phyloP scores from a whole-genome alignment of 2,113 vertebrate genomes.

The Eulemur rufifrons region DNA sequence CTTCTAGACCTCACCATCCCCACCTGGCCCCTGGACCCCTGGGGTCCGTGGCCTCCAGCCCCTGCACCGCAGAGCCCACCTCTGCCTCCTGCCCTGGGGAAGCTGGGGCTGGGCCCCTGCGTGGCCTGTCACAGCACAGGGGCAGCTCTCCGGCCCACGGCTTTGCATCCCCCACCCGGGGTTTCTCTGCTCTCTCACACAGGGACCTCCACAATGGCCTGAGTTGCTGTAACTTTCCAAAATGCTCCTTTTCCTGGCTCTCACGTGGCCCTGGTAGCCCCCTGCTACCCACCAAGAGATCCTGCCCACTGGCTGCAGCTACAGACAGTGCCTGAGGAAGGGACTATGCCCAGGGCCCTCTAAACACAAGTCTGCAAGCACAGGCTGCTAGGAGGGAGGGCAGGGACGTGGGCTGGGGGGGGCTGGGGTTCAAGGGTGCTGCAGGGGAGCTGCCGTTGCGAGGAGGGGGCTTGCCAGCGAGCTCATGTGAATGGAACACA shows the following conservation, averaged over 20 bases:
- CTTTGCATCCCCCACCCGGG: not conserved
- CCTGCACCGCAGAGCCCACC: not conserved
- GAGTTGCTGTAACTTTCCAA: not conserved
- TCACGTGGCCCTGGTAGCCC: not conserved
- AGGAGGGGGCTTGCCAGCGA: not conserved
- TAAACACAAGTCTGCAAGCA: not conserved
- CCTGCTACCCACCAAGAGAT: not conserved
- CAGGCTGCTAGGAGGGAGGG: not conserved
- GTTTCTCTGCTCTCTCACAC: not conserved
- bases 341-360: not conserved
- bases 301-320: not conserved
- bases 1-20: not conserved
- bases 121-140: not conserved
- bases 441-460: not conserved
- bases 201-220: not conserved
- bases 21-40: not conserved
- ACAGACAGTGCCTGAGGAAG: too few species aligned
- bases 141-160: not conserved
- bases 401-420: rapidly evolving
- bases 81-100: rapidly evolving
- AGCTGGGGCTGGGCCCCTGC: too few species aligned
- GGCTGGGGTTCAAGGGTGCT: not conserved
- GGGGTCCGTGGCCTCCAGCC: not conserved
- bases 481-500: conserved; percentile 41
- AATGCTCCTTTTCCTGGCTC: not conserved